These are phyloP conservation scores for Lamprologus callipterus DNA, from an alignment of 2,113 vertebrate species.

Conservation along the genomic window DNA sequence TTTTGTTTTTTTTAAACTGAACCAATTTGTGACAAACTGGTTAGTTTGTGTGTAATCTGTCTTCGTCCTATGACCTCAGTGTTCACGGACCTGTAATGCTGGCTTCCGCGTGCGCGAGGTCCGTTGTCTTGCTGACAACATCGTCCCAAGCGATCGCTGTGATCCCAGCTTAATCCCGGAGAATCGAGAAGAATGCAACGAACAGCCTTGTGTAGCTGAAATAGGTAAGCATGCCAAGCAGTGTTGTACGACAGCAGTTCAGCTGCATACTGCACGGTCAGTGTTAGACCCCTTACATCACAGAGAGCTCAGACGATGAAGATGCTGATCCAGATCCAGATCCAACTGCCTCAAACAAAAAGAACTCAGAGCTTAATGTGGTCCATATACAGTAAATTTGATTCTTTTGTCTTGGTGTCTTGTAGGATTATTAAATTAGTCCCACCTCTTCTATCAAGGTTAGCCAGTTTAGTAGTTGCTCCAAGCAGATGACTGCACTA, in stretches of 20 bases:
- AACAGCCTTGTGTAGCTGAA: conserved; percentile 58
- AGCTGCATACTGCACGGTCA: not conserved
- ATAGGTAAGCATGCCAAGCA: conserved; percentile 12
- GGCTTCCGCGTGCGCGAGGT: conserved; percentile 74
- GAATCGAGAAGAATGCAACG: conserved; percentile 61
- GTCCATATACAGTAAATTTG: not conserved
- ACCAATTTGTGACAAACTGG: not conserved
- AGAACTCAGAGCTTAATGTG: not conserved
- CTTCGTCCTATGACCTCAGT: conserved; percentile 47
- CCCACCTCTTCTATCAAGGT: not conserved
- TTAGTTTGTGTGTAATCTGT: not conserved
- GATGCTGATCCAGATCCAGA: not conserved
- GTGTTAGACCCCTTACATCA: not conserved
- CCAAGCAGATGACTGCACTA: not conserved
- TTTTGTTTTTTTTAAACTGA: rapidly evolving
- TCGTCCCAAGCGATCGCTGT: conserved; percentile 59
- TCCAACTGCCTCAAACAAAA: not conserved
- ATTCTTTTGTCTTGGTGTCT: not conserved
- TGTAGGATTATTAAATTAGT: not conserved
- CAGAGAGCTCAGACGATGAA: not conserved
- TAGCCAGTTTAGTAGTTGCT: not conserved
- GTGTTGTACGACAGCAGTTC: not conserved
- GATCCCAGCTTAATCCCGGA: conserved; percentile 57
- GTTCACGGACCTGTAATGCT: conserved; percentile 73
- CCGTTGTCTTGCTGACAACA: conserved; percentile 69